These are phyloP conservation scores for Catagonus wagneri DNA, from an alignment of 2,113 vertebrate genomes.

Conservation along the genomic window DNA sequence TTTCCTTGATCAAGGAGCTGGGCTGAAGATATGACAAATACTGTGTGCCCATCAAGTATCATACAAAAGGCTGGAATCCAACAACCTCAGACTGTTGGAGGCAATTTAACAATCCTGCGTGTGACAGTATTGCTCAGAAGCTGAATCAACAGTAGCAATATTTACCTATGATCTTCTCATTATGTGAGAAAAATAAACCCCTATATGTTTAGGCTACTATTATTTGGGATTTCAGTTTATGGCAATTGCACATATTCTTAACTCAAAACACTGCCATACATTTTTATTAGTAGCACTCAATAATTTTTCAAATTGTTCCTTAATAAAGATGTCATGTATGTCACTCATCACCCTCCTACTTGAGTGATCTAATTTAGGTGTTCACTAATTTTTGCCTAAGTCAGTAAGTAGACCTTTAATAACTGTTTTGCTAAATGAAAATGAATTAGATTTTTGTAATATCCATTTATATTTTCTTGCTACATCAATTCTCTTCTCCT, in stretches of 20 bases:
- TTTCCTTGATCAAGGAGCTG: neutral
- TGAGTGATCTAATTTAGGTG: conserved; percentile 11
- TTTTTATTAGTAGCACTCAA: conserved; percentile 38
- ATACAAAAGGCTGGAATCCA: neutral
- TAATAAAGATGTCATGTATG: conserved; percentile 16
- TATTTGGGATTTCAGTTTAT: neutral
- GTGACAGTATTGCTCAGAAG: neutral
- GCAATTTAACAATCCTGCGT: neutral
- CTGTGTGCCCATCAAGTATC: neutral
- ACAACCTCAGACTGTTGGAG: neutral
- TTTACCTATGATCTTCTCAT: neutral
- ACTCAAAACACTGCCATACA: neutral
- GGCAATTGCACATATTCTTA: neutral
- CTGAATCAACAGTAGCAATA: neutral
- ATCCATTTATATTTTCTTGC: conserved; percentile 72
- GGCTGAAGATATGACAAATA: neutral
- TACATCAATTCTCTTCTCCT: conserved; percentile 72
- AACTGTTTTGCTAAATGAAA: conserved; percentile 71
- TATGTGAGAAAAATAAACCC: neutral
- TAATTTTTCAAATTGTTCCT: conserved; percentile 43
- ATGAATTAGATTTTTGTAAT: conserved; percentile 69
- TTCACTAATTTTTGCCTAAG: conserved; percentile 60
- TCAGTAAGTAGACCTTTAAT: conserved; percentile 67
- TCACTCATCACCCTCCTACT: neutral
- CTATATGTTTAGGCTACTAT: neutral